Evolutionary conservation across 2,888 invertebrate genomes (phyloP), one percentile per base, ranked within the genome.

Genomic region (Drosophila birchii): DNA sequence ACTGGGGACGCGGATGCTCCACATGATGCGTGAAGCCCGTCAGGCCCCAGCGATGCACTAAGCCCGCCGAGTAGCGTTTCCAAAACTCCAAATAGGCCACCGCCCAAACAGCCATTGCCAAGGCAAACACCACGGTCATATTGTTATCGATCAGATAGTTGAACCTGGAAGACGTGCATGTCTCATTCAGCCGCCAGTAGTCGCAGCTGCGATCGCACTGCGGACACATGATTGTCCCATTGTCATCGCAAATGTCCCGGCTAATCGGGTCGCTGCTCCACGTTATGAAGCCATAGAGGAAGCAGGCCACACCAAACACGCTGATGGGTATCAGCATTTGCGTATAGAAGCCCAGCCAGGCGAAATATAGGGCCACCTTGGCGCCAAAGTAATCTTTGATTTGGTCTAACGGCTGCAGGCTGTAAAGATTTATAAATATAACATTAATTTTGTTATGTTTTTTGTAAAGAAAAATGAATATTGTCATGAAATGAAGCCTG

Each of bases 331-430:
- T 95, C 63, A 97, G 93, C 96, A 96, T 96, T 90, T 95, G 95
- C 0, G 96, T 97, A 90, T 97, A 97, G 93, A 96, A 97, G 43
- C 97, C 97, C 53, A 97, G 93, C 97, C 97, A 97, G 16, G 96
- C 95, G 92, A 96, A 97, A 92, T 97, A 97, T 66, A 97, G 93
- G 0, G 95, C 96, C 79, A 96, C 94, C 93, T 95, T 96, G 4
- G 95, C 95, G 53, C 96, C 96, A 91, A 96, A 96, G 92, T 96
- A 96, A 86, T 96, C 95, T 93, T 95, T 95, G 69, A 97, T 95
- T 76, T 95, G 94, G 90, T 96, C 96, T 67, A 96, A 92, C 3
- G 96, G 96, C 90, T 97, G 96, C 59, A 92, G 78, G 41, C 92
- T 92, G 43, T 0, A 6, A 34, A n/a, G 29, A 12, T 16, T 8